Conservation (phyloP, 2,888 invertebrate species). For the Creontiades dilutus region DNA sequence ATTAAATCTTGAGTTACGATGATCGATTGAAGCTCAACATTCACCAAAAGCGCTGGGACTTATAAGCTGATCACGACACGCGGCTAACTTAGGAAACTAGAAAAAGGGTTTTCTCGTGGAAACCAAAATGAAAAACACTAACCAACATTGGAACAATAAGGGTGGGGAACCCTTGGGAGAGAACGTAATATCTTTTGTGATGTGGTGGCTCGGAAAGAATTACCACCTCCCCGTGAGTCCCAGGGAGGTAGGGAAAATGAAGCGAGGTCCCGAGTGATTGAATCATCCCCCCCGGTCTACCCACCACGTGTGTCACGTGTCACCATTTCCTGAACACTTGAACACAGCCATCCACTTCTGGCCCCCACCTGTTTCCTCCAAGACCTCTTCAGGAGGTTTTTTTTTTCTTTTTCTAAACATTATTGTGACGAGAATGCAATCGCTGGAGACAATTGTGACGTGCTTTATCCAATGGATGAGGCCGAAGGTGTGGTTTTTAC, state of each 20-base stretch:
- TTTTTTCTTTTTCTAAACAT: no score
- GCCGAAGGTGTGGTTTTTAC: no score
- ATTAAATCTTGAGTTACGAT: no score
- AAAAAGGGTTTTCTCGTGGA: no score
- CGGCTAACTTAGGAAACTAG: no score
- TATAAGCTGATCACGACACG: no score
- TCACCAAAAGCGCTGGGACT: no score
- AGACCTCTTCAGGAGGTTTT: not conserved
- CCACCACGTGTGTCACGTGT: not conserved
- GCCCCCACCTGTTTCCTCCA: conserved; percentile 7
- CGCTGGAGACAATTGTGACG: not conserved
- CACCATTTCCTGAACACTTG: conserved; percentile 16
- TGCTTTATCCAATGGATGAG: no score
- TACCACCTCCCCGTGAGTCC: not conserved
- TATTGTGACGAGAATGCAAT: not conserved
- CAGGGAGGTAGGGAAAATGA: not conserved
- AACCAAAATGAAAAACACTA: no score
- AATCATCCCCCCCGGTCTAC: not conserved
- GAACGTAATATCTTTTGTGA: not conserved
- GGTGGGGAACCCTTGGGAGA: no score
- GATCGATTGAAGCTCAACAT: no score
- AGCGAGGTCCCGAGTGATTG: conserved; percentile 24
- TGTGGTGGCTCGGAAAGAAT: not conserved
- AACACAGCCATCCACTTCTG: not conserved
- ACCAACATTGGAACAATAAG: no score